A percentile compares a stretch with the other conserved stretches of the same genome.
Evolutionary conservation across 2,113 vertebrate species (phyloP).

Genomic region (Azemiops feae): DNA sequence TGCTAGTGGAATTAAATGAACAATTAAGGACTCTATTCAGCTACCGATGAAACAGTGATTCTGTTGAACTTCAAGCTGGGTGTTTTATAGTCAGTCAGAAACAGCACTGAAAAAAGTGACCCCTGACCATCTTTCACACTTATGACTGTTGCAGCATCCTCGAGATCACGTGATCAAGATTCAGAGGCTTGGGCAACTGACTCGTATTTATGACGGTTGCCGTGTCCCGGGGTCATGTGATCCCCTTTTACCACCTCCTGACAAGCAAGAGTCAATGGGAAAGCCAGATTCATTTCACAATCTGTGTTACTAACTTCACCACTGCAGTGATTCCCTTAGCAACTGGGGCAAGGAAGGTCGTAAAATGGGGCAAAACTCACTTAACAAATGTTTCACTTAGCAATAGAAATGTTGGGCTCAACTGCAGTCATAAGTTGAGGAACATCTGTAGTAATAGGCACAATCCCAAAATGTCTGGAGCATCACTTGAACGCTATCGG

Average conservation of each 20-base stretch:
- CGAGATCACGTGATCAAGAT: background rate
- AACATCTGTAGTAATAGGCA: background rate
- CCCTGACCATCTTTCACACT: background rate
- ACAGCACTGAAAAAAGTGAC: background rate
- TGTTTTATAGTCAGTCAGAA: background rate
- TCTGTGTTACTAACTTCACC: too few species aligned
- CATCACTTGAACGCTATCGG: background rate
- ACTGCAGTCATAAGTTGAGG: too few species aligned
- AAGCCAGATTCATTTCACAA: background rate
- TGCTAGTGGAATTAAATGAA: conserved; percentile 64
- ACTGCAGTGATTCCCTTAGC: too few species aligned
- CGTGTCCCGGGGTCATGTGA: too few species aligned
- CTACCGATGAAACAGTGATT: background rate
- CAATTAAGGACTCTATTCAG: conserved; percentile 58
- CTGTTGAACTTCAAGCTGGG: background rate
- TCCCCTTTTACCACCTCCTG: too few species aligned
- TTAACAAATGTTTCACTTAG: background rate
- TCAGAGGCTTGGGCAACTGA: background rate
- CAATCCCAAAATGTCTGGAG: background rate
- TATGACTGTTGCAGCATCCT: background rate
- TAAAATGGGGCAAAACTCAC: background rate
- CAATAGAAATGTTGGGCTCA: background rate
- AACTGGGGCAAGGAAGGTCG: background rate
- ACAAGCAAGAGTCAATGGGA: background rate
- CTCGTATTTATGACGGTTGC: background rate